Conservation (phyloP, 2,888 invertebrate species). For the Limenitis camilla region DNA sequence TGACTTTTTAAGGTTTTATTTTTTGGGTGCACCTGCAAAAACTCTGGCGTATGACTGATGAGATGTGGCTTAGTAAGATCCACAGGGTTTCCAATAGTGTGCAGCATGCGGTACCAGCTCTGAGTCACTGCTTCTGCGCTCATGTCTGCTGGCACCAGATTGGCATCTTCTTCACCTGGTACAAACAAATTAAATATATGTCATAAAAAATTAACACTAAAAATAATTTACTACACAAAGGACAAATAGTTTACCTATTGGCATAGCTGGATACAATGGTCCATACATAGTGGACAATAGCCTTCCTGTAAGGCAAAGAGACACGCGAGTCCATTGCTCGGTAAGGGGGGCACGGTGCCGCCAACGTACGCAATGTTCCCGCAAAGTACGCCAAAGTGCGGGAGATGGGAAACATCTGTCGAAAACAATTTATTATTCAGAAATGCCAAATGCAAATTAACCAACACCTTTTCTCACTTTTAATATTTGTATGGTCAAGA, state of each 20-base stretch:
- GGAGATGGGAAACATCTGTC: slow-evolving; percentile 93
- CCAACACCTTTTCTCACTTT: no score
- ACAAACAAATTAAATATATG: no score
- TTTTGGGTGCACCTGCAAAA: slow-evolving; percentile 58
- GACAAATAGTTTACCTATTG: slow-evolving; percentile 66
- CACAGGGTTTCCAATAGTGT: slow-evolving; percentile 95
- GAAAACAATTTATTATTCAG: no score
- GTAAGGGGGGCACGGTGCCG: slow-evolving; percentile 93
- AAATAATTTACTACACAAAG: no score
- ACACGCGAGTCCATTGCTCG: slow-evolving; percentile 96
- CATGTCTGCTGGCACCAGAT: slow-evolving; percentile 88
- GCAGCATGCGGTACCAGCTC: slow-evolving; percentile 95
- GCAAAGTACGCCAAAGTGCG: slow-evolving; percentile 94
- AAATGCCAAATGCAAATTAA: no score
- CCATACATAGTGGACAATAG: slow-evolving; percentile 93
- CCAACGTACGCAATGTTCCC: slow-evolving; percentile 95
- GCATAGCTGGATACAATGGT: slow-evolving; percentile 84
- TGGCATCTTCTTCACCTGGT: slow-evolving; percentile 88
- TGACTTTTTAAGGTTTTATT: background rate
- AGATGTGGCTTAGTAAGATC: slow-evolving; percentile 90
- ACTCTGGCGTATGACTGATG: slow-evolving; percentile 78
- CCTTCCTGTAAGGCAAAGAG: slow-evolving; percentile 89
- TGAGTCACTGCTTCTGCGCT: slow-evolving; percentile 92
- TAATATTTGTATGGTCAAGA: no score
- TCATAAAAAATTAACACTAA: no score